These are phyloP conservation scores for Meloidogyne floridensis DNA, from an alignment of 1,140 invertebrate genomes.

Conservation along the genomic window DNA sequence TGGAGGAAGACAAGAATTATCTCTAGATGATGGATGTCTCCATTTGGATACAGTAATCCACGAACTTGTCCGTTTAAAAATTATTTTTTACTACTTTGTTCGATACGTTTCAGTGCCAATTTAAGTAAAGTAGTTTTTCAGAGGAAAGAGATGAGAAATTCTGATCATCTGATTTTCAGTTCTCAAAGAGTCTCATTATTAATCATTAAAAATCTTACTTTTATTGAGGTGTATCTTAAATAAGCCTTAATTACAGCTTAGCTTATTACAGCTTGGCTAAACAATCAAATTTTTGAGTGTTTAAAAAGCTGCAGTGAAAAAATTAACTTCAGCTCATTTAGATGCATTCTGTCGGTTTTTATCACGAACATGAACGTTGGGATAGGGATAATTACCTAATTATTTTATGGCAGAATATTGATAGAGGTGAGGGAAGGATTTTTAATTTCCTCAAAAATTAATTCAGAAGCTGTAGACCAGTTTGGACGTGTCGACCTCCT, in stretches of 20 bases:
- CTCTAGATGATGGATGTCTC: slow-evolving; percentile 63
- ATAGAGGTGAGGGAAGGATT: slow-evolving; percentile 56
- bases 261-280: too few relatives aligned
- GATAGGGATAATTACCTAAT: slow-evolving; percentile 63
- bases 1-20: slow-evolving; percentile 59
- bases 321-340: neutral
- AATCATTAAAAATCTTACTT: too few relatives aligned
- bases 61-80: slow-evolving; percentile 65
- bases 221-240: too few relatives aligned
- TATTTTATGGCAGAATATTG: slow-evolving; percentile 66
- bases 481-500: slow-evolving; percentile 67
- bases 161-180: too few relatives aligned
- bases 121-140: neutral
- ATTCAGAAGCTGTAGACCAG: slow-evolving; percentile 59
- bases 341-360: slow-evolving; percentile 70
- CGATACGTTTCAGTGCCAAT: neutral
- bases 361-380: slow-evolving; percentile 73
- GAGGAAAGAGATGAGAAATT: neutral
- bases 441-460: slow-evolving; percentile 5
- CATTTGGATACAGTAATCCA: slow-evolving; percentile 69
- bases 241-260: too few relatives aligned
- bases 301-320: too few relatives aligned
- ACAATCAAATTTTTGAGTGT: too few relatives aligned
- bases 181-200: too few relatives aligned
- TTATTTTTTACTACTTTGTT: neutral